Evolutionary conservation across 2,888 invertebrate genomes (phyloP).

Genomic region (Apodemia duryi): DNA sequence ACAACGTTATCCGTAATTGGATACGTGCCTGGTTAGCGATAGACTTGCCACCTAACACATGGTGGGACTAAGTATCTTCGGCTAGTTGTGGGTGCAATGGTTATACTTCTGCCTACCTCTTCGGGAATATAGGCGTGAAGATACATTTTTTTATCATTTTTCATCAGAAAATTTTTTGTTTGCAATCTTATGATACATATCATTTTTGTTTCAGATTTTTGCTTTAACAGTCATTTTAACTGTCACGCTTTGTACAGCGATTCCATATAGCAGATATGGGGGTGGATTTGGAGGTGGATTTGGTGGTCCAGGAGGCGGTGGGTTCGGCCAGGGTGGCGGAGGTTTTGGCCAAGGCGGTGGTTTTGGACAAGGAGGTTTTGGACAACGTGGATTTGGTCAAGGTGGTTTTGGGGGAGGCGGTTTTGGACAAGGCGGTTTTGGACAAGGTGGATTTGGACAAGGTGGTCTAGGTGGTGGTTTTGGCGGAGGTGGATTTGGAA

Average conservation of each 20-base stretch:
- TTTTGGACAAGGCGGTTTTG: conserved; percentile 26
- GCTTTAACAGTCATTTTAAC: background rate
- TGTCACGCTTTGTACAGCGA: background rate
- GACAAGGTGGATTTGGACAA: conserved; percentile 26
- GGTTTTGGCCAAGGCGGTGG: conserved; percentile 21
- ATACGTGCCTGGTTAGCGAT: too few relatives aligned
- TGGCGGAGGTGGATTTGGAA: conserved; percentile 17
- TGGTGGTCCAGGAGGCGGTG: conserved; percentile 15
- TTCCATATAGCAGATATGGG: conserved; percentile 14
- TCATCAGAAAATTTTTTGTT: too few relatives aligned
- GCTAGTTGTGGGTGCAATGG: too few relatives aligned
- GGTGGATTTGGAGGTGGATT: conserved; percentile 26
- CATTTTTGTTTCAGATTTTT: conserved; percentile 1
- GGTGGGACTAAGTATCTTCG: too few relatives aligned
- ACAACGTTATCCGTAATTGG: too few relatives aligned
- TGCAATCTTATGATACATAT: too few relatives aligned
- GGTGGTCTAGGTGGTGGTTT: background rate
- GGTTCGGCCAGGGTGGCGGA: background rate
- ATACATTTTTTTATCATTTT: too few relatives aligned
- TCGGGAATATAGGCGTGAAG: too few relatives aligned
- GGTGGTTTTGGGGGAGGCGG: conserved; percentile 24
- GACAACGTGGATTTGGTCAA: conserved; percentile 19
- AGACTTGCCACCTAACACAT: too few relatives aligned
- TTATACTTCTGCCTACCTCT: too few relatives aligned
- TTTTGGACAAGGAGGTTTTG: conserved; percentile 20